Base-by-base conservation (phyloP, 2,888 invertebrate genomes). In the Tetragonisca angustula region DNA sequence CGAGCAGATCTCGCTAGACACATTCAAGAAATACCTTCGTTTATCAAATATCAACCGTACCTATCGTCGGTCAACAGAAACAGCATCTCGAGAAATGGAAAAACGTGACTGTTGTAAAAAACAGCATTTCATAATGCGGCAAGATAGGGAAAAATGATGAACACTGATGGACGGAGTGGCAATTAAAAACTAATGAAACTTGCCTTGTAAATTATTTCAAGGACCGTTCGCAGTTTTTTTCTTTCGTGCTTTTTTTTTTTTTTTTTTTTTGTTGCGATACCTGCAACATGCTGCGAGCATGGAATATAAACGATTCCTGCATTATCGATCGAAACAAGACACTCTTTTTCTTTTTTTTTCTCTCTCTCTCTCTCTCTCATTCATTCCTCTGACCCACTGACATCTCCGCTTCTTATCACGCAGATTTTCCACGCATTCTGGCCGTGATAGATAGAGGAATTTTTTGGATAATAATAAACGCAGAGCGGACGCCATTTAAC, bases 191-290 rank as follows among this genome's bases (percentile, higher is more conserved):
- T 79, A 79, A 79, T 76, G 64, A 84, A 79, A 52, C 32, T 52
- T 43, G 52, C 68, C 24, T 79, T 70, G 62, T 84, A 84, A 84
- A 84, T 84, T 84, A 79, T 79, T 84, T 72, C 84, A 84, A 84
- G 79, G 79, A 50, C 50, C 75, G 52, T 59, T n/a, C n/a, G 15
- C 15, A 36, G 9, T 32, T n/a, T 49, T 4, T 6, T n/a, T 17
- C 52, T 74, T 52, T 36, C 19, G 4, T 24, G n/a, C 9, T 2
- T 24, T n/a, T 65, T 49, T 56, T 21, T 49, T 17, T 50, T 27
- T 27, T 27, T 27, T 27, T 27, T 27, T 27, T 24, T n/a, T 65
- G 50, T n/a, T 17, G 17, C 4, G 15, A 49, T 27, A 43, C 59
- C 24, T 65, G 50, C 62, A 50, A 19, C n/a, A 2, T 36, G 32